Evolutionary conservation across 2,888 invertebrate genomes (phyloP).

Genomic region (Argyresthia goedartella): DNA sequence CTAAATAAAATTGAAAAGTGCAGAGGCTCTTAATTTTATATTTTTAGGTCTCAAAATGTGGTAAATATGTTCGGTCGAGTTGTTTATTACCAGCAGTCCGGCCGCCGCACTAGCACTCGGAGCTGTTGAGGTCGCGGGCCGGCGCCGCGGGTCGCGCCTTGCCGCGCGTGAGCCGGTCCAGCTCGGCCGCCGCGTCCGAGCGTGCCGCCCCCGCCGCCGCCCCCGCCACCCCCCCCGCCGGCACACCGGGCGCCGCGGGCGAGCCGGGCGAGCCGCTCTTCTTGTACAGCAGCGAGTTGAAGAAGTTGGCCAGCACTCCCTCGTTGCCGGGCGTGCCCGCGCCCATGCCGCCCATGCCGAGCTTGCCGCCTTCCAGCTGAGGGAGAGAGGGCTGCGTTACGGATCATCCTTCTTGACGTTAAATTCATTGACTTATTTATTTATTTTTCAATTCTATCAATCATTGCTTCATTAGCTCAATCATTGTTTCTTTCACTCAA

Average conservation of each 20-base stretch:
- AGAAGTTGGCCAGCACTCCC: constrained; percentile 97
- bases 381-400: not conserved
- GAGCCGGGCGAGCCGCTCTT: constrained; percentile 90
- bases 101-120: constrained; percentile 13
- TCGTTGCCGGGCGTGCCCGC: constrained; percentile 86
- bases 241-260: constrained; percentile 56
- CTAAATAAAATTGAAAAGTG: too few species aligned
- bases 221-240: not conserved
- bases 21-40: too few species aligned
- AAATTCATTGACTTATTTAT: too few species aligned
- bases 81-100: not conserved
- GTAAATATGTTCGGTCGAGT: too few species aligned
- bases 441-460: too few species aligned
- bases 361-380: constrained; percentile 81
- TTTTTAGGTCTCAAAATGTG: too few species aligned
- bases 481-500: too few species aligned
- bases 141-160: constrained; percentile 80
- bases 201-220: constrained; percentile 47
- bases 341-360: constrained; percentile 74
- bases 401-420: too few species aligned
- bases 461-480: too few species aligned
- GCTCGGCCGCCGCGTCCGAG: constrained; percentile 92
- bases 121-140: constrained; percentile 73
- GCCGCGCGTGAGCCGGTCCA: constrained; percentile 87
- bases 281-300: constrained; percentile 96